A percentile compares a stretch with the other conserved stretches of the same genome.
Conservation (phyloP, 2,888 invertebrate genomes). For the Epirrita christyi region DNA sequence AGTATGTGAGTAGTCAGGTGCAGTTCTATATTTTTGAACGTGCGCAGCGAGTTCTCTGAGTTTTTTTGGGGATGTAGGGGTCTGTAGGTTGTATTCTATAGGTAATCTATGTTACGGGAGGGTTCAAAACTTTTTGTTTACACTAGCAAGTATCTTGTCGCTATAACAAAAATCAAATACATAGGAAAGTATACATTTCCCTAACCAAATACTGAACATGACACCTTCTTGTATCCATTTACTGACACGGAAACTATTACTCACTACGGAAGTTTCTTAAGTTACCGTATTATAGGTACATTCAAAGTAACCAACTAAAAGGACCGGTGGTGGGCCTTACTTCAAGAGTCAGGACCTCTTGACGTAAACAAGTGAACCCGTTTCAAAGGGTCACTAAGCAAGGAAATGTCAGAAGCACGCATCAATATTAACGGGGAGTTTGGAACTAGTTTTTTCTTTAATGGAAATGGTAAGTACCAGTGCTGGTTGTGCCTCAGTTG, state of each 20-base stretch:
- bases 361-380: conserved; percentile 40
- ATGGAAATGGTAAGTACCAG: conserved; percentile 2
- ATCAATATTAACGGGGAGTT: conserved; percentile 64
- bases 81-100: too few species aligned
- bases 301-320: conserved; percentile 63
- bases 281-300: conserved; percentile 48
- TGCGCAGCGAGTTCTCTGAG: too few species aligned
- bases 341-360: conserved; percentile 47
- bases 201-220: conserved; percentile 20
- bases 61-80: too few species aligned
- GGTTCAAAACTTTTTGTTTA: too few species aligned
- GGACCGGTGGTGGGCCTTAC: conserved; percentile 42
- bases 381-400: conserved; percentile 65
- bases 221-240: conserved; percentile 14
- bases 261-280: conserved; percentile 48
- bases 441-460: background rate
- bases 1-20: too few species aligned
- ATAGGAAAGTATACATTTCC: background rate
- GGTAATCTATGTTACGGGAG: too few species aligned
- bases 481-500: background rate
- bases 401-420: conserved; percentile 76
- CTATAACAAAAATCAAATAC: background rate
- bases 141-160: too few species aligned
- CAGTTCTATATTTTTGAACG: too few species aligned
- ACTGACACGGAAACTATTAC: conserved; percentile 48